phyloP scores from a whole-genome alignment of 1,140 invertebrate species.

The Alviniconcha marisindica region DNA sequence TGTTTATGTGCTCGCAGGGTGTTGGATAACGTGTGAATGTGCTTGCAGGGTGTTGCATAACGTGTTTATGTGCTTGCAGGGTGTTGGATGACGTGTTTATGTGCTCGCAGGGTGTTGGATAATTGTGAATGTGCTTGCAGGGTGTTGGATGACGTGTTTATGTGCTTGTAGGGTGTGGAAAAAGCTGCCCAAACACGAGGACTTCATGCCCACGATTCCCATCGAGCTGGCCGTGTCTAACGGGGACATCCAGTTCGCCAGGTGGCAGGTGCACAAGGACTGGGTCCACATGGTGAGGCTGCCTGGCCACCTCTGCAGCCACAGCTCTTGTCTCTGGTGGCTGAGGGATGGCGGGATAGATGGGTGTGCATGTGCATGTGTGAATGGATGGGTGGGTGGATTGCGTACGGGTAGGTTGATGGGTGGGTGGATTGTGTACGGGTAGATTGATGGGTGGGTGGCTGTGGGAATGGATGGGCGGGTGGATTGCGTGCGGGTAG shows the following conservation, averaged over 20 bases:
- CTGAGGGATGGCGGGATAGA: too few relatives aligned
- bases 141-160: slow-evolving; percentile 18
- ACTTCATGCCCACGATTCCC: slow-evolving; percentile 12
- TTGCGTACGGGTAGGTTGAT: too few relatives aligned
- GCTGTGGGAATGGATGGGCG: too few relatives aligned
- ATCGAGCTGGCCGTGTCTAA: background rate
- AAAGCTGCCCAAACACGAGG: slow-evolving; percentile 21
- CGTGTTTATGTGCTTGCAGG: slow-evolving; percentile 25
- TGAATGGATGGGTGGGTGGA: too few relatives aligned
- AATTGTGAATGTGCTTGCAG: slow-evolving; percentile 20
- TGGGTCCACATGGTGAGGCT: slow-evolving; percentile 18
- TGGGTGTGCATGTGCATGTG: background rate
- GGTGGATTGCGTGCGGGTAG: too few relatives aligned
- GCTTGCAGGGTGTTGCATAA: slow-evolving; percentile 1
- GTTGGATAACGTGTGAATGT: background rate
- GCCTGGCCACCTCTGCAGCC: background rate
- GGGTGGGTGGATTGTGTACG: too few relatives aligned
- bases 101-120: slow-evolving; percentile 7
- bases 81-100: background rate
- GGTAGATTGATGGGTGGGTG: too few relatives aligned
- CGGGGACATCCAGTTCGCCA: background rate
- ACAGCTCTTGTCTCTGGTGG: too few relatives aligned
- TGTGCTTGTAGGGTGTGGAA: slow-evolving; percentile 12
- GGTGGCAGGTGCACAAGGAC: slow-evolving; percentile 32
- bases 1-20: background rate